Conservation (phyloP, 2,113 vertebrate genomes). For the Spea bombifrons region DNA sequence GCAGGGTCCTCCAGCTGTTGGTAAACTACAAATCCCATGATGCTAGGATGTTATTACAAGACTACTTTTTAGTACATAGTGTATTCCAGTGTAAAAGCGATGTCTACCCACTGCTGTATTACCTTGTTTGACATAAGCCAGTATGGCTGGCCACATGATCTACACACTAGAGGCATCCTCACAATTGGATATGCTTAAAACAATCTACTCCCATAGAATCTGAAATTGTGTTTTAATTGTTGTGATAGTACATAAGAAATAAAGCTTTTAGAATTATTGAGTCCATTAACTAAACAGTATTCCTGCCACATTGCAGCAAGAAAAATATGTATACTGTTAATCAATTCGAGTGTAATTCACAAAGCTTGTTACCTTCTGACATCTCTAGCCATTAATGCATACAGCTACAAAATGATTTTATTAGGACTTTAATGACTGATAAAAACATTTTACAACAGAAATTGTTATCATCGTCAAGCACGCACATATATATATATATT, state of each 20-base stretch:
- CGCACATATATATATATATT: no score
- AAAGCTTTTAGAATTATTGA: slow-evolving; percentile 6
- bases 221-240: not conserved
- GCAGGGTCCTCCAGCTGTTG: no score
- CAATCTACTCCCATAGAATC: not conserved
- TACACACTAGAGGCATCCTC: not conserved
- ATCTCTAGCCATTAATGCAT: slow-evolving; percentile 11
- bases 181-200: not conserved
- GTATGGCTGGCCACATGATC: not conserved
- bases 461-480: no score
- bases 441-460: no score
- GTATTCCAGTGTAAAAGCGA: no score
- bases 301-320: slow-evolving; percentile 1
- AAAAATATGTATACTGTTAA: not conserved
- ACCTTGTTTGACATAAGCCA: no score
- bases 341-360: not conserved
- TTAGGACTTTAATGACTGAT: no score
- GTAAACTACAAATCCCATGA: no score
- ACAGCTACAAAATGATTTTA: not conserved
- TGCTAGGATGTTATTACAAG: no score
- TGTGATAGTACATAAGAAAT: not conserved
- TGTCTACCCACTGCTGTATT: no score
- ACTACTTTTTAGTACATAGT: no score
- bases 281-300: slow-evolving; percentile 24
- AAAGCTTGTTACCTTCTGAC: slow-evolving; percentile 2